Percentiles rank a stretch among this genome's conserved stretches.
These are phyloP conservation scores for Ferdinandea cuprea DNA, from an alignment of 2,888 invertebrate species.

Conservation along the genomic window DNA sequence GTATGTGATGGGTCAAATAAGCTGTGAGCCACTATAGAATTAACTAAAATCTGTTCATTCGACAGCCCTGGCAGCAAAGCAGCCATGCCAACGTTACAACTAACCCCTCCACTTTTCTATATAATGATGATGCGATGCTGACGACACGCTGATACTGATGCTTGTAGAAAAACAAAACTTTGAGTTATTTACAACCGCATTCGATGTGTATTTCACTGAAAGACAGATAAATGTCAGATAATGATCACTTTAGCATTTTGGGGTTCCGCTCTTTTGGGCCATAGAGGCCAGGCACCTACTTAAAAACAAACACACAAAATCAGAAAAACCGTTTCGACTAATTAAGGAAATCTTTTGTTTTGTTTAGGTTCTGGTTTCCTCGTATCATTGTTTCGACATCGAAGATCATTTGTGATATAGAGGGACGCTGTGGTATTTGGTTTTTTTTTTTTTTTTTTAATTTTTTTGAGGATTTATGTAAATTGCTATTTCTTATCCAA, in stretches of 20 bases:
- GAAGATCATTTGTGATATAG: conserved; percentile 17
- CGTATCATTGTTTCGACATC: conserved; percentile 61
- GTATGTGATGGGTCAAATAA: too few relatives aligned
- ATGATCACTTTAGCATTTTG: conserved; percentile 25
- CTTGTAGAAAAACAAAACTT: conserved; percentile 1
- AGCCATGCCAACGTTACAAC: too few relatives aligned
- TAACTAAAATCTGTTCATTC: too few relatives aligned
- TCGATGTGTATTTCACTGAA: conserved; percentile 53
- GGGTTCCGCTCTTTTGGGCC: conserved; percentile 20
- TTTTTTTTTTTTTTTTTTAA: too few relatives aligned
- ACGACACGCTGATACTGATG: not conserved
- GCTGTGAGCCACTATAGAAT: too few relatives aligned
- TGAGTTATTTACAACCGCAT: conserved; percentile 69
- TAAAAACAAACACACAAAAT: conserved; percentile 30
- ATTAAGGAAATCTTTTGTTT: conserved; percentile 69
- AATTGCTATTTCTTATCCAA: conserved; percentile 64
- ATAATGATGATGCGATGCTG: not conserved
- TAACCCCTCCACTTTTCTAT: too few relatives aligned
- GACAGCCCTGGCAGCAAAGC: too few relatives aligned
- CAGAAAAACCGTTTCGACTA: conserved; percentile 49
- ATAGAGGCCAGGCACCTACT: not conserved
- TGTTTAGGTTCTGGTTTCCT: conserved; percentile 19
- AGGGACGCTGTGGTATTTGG: conserved; percentile 10
- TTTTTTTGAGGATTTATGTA: conserved; percentile 49
- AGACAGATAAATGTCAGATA: conserved; percentile 66